Evolutionary conservation across 2,113 vertebrate species (phyloP).

Genomic region (Phrynosoma platyrhinos): DNA sequence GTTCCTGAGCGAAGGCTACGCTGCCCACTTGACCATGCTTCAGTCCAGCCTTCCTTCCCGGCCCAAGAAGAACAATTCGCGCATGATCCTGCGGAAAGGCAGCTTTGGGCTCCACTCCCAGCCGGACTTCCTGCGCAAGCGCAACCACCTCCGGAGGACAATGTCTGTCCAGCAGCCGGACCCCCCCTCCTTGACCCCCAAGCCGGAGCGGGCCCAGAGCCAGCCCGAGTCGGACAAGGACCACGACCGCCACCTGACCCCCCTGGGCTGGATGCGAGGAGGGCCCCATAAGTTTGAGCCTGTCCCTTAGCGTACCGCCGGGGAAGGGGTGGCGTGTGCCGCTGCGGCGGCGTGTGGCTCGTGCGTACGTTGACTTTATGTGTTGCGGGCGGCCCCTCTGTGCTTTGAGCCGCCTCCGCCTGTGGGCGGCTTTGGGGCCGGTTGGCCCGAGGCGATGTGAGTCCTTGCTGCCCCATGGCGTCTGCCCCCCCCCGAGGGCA

Average conservation of each 20-base stretch:
- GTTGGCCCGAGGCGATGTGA: not conserved
- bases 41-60: constrained; percentile 91
- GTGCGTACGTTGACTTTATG: too few species aligned
- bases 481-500: constrained; percentile 26
- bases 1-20: constrained; percentile 97
- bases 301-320: constrained; percentile 65
- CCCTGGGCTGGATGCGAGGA: constrained; percentile 85
- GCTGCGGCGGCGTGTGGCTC: too few species aligned
- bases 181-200: constrained; percentile 89
- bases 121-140: constrained; percentile 94
- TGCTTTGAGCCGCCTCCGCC: too few species aligned
- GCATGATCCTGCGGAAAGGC: constrained; percentile 95
- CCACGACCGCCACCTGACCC: constrained; percentile 81
- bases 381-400: too few species aligned
- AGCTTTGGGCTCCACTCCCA: constrained; percentile 95
- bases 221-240: constrained; percentile 97
- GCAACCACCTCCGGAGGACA: constrained; percentile 93
- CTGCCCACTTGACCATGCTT: constrained; percentile 90
- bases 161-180: constrained; percentile 97
- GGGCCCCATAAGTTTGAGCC: constrained; percentile 91
- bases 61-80: constrained; percentile 91
- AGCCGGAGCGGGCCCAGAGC: constrained; percentile 97
- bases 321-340: not conserved
- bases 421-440: constrained; percentile 43
- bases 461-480: not conserved